These are phyloP conservation scores for Rhabdomys dilectus DNA, from an alignment of 2,113 vertebrate species.

Conservation along the genomic window DNA sequence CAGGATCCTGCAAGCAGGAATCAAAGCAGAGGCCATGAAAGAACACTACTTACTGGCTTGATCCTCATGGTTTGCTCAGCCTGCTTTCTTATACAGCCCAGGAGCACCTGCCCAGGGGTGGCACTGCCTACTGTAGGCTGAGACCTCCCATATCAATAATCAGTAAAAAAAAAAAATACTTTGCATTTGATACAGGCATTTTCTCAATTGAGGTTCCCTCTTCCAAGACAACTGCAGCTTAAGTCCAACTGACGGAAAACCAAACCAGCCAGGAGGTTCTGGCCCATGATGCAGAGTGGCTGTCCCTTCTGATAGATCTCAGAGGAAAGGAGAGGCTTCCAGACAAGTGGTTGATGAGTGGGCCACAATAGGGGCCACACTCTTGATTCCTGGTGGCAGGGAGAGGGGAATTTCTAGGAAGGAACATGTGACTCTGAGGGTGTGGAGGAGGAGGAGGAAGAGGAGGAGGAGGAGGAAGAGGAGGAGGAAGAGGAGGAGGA, in stretches of 20 bases:
- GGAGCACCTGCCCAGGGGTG: not conserved
- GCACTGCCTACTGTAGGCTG: not conserved
- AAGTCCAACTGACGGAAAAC: not conserved
- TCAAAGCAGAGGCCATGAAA: not conserved
- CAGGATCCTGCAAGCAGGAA: not conserved
- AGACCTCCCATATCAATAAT: not conserved
- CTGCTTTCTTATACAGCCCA: too few relatives aligned
- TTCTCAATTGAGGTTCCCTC: not conserved
- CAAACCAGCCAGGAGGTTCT: not conserved
- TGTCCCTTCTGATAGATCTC: not conserved
- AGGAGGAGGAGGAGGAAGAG: not conserved
- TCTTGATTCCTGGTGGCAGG: not conserved
- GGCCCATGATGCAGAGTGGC: not conserved
- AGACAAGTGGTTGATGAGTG: not conserved
- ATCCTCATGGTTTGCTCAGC: not conserved
- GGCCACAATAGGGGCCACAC: not conserved
- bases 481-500: not conserved
- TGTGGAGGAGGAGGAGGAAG: not conserved
- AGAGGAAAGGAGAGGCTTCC: not conserved
- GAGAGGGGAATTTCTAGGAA: not conserved
- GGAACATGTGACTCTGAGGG: not conserved
- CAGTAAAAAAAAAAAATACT: not conserved
- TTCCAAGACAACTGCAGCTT: not conserved
- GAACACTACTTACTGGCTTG: not conserved
- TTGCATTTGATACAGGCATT: not conserved